These are phyloP conservation scores for rat (Rattus norvegicus) DNA, from an alignment of 2,113 vertebrate species.

Conservation along the genomic window GRCr8 NC_086035.1:92984501-92985000, in stretches of 20 bases:
- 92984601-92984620: constrained; percentile 89
- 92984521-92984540: not conserved
- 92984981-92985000: constrained; percentile 21
- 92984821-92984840: constrained; percentile 81
- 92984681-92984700: constrained; percentile 79
- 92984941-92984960: constrained; percentile 63
- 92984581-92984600: constrained; percentile 35
- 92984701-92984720: constrained; percentile 77
- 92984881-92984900: constrained; percentile 79
- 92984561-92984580: not conserved
- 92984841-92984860: constrained; percentile 88
- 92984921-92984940: constrained; percentile 62
- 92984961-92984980: constrained; percentile 36
- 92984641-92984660: constrained; percentile 93
- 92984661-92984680: constrained; percentile 93
- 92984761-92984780: constrained; percentile 80
- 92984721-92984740: constrained; percentile 75
- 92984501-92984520: constrained; percentile 35
- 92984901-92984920: constrained; percentile 68
- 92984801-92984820: constrained; percentile 89
- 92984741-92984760: constrained; percentile 83
- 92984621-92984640: constrained; percentile 95
- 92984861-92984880: constrained; percentile 87
- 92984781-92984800: constrained; percentile 81
- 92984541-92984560: constrained; percentile 11